Base-by-base conservation (phyloP, 1,140 invertebrate genomes). In the Drosophila nikananu region DNA sequence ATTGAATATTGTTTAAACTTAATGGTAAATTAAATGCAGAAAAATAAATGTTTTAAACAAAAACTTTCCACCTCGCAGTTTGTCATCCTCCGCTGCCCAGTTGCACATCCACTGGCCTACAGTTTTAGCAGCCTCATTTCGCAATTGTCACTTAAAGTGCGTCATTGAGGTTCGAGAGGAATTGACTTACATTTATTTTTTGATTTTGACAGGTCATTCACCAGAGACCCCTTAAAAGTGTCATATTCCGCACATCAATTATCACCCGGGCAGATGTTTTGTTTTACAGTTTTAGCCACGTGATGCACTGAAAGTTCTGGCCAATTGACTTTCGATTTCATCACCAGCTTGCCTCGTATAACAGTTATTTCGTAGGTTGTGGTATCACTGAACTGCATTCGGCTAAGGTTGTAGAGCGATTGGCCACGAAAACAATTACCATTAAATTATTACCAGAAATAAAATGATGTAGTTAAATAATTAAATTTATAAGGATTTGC, bases 21-120 rank as follows among this genome's bases (percentile, higher is more conserved):
- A 87, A 89, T 49, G 73, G 59, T 87, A 78, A 89, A 81, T 77
- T 74, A 79, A 87, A 89, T 67, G 59, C 81, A 70, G 86, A 89
- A 84, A 77, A 89, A 89, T 89, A 89, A 89, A 89, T 90, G 84
- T 89, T 89, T 89, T 90, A 89, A 89, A 89, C 81, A 76, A 87
- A 83, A 42, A 15, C 32, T 6, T 63, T 7, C 9, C n/a, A 2
- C 6, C 23, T 19, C 12, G 25, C 23, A 12, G 32, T 58, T 37
- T 58, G 19, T 6, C 8, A 37, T 19, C 37, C 13, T 17, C 48
- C 17, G 62, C 21, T 5, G 35, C 39, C 19, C 32, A 41, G 51
- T 42, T 35, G 17, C 17, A 32, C 1, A 30, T 13, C 27, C 21
- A 54, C 39, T 39, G 67, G 42, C 35, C 15, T 1, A 73, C 70